Conservation (phyloP, 37 sponge, comb jelly and placozoan species). For the Spongia lamella region DNA sequence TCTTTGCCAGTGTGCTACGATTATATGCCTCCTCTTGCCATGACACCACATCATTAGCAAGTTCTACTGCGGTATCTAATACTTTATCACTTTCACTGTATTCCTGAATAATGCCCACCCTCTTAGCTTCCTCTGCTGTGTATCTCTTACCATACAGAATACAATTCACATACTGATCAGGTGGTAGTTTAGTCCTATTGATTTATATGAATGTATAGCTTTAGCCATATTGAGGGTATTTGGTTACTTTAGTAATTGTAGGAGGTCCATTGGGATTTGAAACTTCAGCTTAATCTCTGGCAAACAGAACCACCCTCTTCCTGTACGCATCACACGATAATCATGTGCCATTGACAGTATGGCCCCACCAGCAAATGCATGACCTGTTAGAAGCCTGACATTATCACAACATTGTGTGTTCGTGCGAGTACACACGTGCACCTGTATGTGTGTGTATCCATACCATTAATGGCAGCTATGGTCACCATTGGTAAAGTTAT, state of each 20-base stretch:
- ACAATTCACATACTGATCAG: conserved; percentile 5
- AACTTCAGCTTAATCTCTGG: conserved; percentile 19
- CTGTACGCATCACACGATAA: conserved; percentile 37
- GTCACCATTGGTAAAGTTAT: conserved; percentile 70
- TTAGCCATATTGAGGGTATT: no score
- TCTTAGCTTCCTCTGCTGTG: conserved; percentile 59
- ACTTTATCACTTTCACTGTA: conserved; percentile 18
- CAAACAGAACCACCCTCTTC: conserved; percentile 33
- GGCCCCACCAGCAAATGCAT: conserved; percentile 32
- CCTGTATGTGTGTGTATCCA: background rate
- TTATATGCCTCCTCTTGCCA: no score
- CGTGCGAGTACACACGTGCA: background rate
- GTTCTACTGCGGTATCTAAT: conserved; percentile 22
- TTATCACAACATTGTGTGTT: no score
- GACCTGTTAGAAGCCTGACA: conserved; percentile 36
- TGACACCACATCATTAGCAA: conserved; percentile 10
- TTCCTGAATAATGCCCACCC: conserved; percentile 38
- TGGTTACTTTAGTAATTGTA: conserved; percentile 47
- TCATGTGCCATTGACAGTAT: conserved; percentile 32
- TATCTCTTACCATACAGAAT: conserved; percentile 53
- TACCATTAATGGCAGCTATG: conserved; percentile 81
- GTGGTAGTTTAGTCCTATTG: conserved; percentile 51
- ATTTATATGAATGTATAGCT: no score
- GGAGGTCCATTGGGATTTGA: background rate
- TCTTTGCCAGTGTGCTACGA: no score